Base-by-base conservation (phyloP, 2,888 invertebrate species). In the Eilema depressum region DNA sequence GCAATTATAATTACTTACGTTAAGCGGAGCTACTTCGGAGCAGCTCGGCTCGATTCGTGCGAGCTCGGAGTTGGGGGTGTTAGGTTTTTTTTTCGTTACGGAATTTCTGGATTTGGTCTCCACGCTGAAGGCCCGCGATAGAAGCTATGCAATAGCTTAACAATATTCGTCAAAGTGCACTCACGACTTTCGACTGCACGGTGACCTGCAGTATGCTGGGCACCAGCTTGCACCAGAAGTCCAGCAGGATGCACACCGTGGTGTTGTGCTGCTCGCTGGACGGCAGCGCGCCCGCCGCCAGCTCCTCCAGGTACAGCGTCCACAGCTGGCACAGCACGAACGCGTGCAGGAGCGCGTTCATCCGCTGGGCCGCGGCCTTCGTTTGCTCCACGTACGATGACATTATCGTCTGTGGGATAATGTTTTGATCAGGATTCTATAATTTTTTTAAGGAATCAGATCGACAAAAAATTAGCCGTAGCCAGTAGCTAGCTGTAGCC, bases 191-290 rank as follows among this genome's bases (percentile, higher is more conserved):
- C 17, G 99, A 91, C 74, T 93, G 92, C 78, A 90, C 89, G 56
- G 99, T 97, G 71, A 99, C 96, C 89, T 99, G 99, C 75, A 99
- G 95, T 71, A 99, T 97, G 75, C 98, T 98, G 0, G 99, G 99
- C 57, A 99, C 99, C 10, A 99, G 98, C 92, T 99, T 98, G 66
- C 98, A 98, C 99, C 99, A 99, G 96, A 99, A 99, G 95, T 99
- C 99, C 82, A 99, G 97, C 69, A 99, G 96, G 78, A 98, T 98
- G 78, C 97, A 97, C 93, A 97, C 96, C 1, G 97, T 97, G 20
- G 97, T 95, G 85, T 97, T 96, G 85, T 97, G 97, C 20, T 97
- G 96, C 86, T 98, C 98, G 56, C 96, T 96, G 88, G 96, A 97
- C 78, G 96, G 97, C 79, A 96, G 94, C 86, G 96, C 96, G 61